Evolutionary conservation across 2,797 vertebrate genomes (phyloP), one percentile per base, ranked within the genome.

Genomic region (Poliocrania exsul): DNA sequence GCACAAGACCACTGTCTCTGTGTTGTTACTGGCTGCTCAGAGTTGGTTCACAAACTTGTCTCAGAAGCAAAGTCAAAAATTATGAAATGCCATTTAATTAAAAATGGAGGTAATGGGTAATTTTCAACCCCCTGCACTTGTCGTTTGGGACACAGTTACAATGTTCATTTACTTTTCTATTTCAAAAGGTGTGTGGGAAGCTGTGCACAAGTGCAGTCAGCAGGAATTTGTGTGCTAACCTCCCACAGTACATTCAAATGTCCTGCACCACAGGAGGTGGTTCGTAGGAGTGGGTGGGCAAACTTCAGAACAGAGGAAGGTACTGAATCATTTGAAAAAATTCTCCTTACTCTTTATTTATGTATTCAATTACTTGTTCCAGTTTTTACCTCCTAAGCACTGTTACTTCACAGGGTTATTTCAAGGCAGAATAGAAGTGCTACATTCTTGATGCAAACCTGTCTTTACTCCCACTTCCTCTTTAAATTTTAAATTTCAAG

Each of bases 101-200:
- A 16, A 88, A 92, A 83, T 74, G n/a, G 53, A 60, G 49, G 33
- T 53, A 92, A 83, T 16, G 17, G 38, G 79, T 92, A 86, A 88
- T 78, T 95, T 94, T 80, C 79, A 93, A 35, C 87, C 73, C 57
- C 74, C 95, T 78, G 69, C 65, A 47, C 29, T 40, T 65, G 72
- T 53, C 71, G 47, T 81, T 96, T 90, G 44, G 87, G 92, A 69
- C 62, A 23, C 5, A 65, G 31, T 50, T 90, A 16, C 78, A 81
- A 60, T 28, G 31, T 46, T 83, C 42, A 81, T 83, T 86, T 78
- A 44, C 50, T 65, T 88, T 67, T 78, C 61, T 60, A 35, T 91
- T 93, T 95, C 79, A 65, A 94, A 96, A 86, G 69, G 65, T 75
- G 38, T 69, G 95, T 95, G 81, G 93, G 95, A 92, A 79, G 79